Conservation (phyloP, 2,113 vertebrate species). For the Triplophysa dalaica region DNA sequence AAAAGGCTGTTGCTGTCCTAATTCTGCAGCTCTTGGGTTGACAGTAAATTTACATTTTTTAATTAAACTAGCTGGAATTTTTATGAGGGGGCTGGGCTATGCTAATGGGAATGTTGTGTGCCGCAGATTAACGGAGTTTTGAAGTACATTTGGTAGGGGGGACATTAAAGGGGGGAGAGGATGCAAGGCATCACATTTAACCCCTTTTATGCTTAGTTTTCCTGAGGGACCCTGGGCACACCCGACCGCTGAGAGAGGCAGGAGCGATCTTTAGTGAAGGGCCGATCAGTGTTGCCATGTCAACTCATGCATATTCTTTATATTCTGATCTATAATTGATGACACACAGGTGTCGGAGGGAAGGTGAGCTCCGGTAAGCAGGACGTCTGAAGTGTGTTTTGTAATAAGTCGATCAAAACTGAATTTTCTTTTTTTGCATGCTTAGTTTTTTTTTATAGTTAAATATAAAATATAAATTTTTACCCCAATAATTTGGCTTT, state of each 20-base stretch:
- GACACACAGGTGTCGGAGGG: conserved; percentile 13
- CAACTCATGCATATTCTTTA: conserved; percentile 65
- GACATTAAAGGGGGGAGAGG: conserved; percentile 78
- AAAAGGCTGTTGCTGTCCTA: conserved; percentile 98
- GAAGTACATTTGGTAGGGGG: conserved; percentile 99
- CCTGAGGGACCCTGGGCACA: conserved; percentile 74
- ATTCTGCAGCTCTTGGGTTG: conserved; percentile 98
- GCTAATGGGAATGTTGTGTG: conserved; percentile 99
- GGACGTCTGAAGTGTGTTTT: not conserved
- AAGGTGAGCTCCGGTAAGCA: conserved; percentile 5
- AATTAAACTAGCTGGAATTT: conserved; percentile 99
- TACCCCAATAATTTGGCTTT: not conserved
- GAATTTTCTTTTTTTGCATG: not conserved
- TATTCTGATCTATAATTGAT: conserved; percentile 54
- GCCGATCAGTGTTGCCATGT: conserved; percentile 73
- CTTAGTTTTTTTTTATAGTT: not conserved
- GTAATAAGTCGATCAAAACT: not conserved
- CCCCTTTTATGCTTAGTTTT: conserved; percentile 92
- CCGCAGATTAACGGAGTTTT: conserved; percentile 99
- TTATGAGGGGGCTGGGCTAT: conserved; percentile 99
- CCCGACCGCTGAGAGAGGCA: conserved; percentile 69
- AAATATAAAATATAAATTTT: not conserved
- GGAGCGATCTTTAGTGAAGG: conserved; percentile 68
- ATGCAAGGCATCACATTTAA: conserved; percentile 88
- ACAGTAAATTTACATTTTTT: conserved; percentile 99